phyloP scores from a whole-genome alignment of 2,888 invertebrate species.

The Adelognathus sp. region DNA sequence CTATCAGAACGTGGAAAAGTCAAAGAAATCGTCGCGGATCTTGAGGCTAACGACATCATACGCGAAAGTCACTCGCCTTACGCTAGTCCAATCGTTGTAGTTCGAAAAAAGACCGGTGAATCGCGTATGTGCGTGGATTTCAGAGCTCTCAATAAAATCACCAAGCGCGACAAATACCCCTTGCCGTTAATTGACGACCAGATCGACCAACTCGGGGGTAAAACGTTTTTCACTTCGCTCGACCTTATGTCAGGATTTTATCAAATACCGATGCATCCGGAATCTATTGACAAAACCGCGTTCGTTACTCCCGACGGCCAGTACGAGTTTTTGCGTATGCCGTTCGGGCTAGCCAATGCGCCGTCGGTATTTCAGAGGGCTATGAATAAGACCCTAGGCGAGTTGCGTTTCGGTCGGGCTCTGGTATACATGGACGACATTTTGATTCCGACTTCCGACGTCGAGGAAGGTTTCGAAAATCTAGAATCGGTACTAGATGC shows the following conservation, averaged over 20 bases:
- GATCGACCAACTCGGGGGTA: slow-evolving; percentile 68
- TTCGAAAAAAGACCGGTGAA: slow-evolving; percentile 64
- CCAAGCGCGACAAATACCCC: slow-evolving; percentile 72
- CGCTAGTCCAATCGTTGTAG: slow-evolving; percentile 66
- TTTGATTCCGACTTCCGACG: slow-evolving; percentile 58
- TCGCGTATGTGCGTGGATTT: slow-evolving; percentile 67
- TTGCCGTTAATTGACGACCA: slow-evolving; percentile 77
- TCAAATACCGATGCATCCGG: slow-evolving; percentile 71
- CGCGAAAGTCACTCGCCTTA: slow-evolving; percentile 59
- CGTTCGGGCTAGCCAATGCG: slow-evolving; percentile 73
- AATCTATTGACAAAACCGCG: slow-evolving; percentile 71
- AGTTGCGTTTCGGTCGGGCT: slow-evolving; percentile 46
- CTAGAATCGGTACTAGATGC: slow-evolving; percentile 60
- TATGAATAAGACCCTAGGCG: slow-evolving; percentile 67
- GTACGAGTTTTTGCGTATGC: slow-evolving; percentile 75
- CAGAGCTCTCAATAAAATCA: slow-evolving; percentile 69
- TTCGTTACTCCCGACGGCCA: slow-evolving; percentile 77
- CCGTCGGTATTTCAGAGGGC: slow-evolving; percentile 74
- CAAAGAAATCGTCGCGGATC: slow-evolving; percentile 50
- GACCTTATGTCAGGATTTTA: slow-evolving; percentile 73
- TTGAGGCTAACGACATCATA: slow-evolving; percentile 58
- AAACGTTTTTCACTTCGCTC: slow-evolving; percentile 68
- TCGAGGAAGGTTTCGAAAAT: slow-evolving; percentile 59
- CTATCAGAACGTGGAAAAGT: slow-evolving; percentile 57
- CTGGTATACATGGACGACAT: slow-evolving; percentile 67